A percentile compares a stretch with the other conserved stretches of the same genome.
Conservation (phyloP, 2,113 vertebrate species). For the Propithecus coquereli region DNA sequence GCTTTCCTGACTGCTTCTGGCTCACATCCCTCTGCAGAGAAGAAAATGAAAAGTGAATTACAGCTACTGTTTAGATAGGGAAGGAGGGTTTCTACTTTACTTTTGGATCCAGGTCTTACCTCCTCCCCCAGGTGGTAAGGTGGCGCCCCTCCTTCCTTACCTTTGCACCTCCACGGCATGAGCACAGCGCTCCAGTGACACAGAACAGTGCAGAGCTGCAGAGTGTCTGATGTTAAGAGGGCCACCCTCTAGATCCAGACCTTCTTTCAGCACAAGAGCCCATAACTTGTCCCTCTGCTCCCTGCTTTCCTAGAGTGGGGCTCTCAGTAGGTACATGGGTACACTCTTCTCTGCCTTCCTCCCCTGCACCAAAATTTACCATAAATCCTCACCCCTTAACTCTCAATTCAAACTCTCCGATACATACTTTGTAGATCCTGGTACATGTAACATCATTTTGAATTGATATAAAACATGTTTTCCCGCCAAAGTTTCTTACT, state of each 20-base stretch:
- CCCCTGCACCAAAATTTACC: not conserved
- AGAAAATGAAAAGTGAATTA: not conserved
- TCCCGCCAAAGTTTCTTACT: not conserved
- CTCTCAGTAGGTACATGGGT: not conserved
- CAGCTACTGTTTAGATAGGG: not conserved
- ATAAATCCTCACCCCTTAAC: not conserved
- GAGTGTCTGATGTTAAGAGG: not conserved
- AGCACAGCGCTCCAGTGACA: not conserved
- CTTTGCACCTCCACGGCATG: not conserved
- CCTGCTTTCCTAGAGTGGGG: not conserved
- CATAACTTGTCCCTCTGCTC: accelerated
- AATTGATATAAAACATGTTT: not conserved
- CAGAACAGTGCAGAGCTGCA: not conserved
- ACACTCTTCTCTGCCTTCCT: not conserved
- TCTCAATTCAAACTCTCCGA: not conserved
- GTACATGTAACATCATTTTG: not conserved
- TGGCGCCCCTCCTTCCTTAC: not conserved
- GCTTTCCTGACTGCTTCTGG: not conserved
- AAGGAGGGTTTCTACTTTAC: not conserved
- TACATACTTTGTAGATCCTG: not conserved
- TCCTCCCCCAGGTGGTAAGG: not conserved
- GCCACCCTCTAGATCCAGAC: not conserved
- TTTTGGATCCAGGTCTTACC: not conserved
- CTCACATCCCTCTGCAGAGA: not conserved
- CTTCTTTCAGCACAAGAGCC: not conserved